Conservation (phyloP, 2,888 invertebrate species). For the Plusia festucae region DNA sequence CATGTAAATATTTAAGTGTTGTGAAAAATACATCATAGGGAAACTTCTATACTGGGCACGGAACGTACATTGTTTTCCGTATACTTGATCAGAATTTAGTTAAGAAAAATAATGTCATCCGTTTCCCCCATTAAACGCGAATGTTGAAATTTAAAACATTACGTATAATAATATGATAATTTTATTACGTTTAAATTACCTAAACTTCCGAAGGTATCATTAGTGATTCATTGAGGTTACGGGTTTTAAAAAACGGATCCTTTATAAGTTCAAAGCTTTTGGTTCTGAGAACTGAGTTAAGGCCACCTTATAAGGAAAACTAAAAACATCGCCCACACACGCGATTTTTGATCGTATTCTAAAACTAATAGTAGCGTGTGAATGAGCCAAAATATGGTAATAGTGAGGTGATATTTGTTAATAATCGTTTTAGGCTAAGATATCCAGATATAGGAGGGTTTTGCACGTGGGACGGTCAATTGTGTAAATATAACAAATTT, state of each 20-base stretch:
- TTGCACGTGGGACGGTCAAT: too few species aligned
- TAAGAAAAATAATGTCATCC: constrained; percentile 37
- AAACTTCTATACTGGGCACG: background rate
- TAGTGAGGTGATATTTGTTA: constrained; percentile 35
- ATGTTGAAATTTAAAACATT: constrained; percentile 45
- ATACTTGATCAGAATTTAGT: constrained; percentile 13
- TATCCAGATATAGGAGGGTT: background rate
- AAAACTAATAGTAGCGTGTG: constrained; percentile 61
- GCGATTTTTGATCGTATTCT: constrained; percentile 57
- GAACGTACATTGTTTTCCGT: constrained; percentile 19
- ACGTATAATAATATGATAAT: constrained; percentile 46
- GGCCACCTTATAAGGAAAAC: constrained; percentile 70
- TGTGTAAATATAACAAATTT: too few species aligned
- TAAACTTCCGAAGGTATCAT: constrained; percentile 37
- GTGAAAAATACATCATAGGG: constrained; percentile 19
- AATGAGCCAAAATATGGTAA: constrained; percentile 58
- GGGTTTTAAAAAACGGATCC: constrained; percentile 38
- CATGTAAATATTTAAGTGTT: constrained; percentile 26
- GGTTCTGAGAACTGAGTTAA: constrained; percentile 66
- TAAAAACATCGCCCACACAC: constrained; percentile 66
- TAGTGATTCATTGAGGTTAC: constrained; percentile 54
- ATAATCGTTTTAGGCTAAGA: background rate
- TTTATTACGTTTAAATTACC: constrained; percentile 49
- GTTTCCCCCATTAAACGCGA: constrained; percentile 24
- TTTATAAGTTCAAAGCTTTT: constrained; percentile 50